Conservation (phyloP, 2,797 vertebrate species). For the Hoplostethus mediterraneus region DNA sequence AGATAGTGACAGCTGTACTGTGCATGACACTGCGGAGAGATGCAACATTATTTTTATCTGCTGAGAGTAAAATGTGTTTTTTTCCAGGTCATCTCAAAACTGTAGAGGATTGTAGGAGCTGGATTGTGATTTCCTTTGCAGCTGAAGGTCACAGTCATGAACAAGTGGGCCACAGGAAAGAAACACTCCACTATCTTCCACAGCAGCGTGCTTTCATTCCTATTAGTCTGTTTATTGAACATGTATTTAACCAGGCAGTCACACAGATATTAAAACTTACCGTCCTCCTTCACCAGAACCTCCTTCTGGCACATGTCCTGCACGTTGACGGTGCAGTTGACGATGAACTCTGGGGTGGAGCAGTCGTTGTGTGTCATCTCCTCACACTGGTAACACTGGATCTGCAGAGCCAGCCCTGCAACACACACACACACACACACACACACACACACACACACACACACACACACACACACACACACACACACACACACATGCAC, state of each 20-base stretch:
- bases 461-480: background rate
- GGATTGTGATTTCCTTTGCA: background rate
- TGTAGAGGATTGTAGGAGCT: background rate
- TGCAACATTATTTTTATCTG: too few species aligned
- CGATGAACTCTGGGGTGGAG: slow-evolving; percentile 94
- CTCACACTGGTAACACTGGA: slow-evolving; percentile 98
- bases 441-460: slow-evolving; percentile 1
- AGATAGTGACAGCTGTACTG: background rate
- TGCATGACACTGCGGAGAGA: too few species aligned
- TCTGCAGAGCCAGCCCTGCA: slow-evolving; percentile 91
- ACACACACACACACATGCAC: slow-evolving; percentile 1
- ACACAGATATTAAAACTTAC: slow-evolving; percentile 78
- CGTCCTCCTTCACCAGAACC: slow-evolving; percentile 94
- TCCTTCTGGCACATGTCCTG: slow-evolving; percentile 99
- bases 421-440: slow-evolving; percentile 21
- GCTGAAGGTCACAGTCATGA: background rate
- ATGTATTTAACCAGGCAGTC: too few species aligned
- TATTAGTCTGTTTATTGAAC: too few species aligned
- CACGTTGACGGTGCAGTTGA: slow-evolving; percentile 98
- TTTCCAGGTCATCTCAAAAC: background rate
- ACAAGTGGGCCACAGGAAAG: background rate
- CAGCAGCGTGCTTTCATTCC: too few species aligned
- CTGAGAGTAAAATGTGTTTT: too few species aligned
- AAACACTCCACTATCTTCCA: too few species aligned
- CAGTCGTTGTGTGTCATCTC: slow-evolving; percentile 95